phyloP scores from a whole-genome alignment of 2,888 invertebrate species.

The Eurytoma adleriae region DNA sequence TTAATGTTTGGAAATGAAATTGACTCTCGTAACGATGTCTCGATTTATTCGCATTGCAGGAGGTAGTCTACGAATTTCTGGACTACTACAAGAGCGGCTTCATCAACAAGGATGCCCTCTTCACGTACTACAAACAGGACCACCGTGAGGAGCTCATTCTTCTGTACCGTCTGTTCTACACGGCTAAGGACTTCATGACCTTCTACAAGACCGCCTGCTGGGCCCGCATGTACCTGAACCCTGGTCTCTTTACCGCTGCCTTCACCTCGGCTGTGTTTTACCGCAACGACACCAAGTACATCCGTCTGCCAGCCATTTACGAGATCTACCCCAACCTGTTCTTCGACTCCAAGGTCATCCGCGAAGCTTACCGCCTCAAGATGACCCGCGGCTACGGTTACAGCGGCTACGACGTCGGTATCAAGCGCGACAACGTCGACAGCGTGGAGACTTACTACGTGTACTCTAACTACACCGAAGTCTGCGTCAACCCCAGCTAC shows the following conservation, averaged over 20 bases:
- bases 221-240: slow-evolving; percentile 82
- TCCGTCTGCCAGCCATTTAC: slow-evolving; percentile 84
- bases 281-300: slow-evolving; percentile 81
- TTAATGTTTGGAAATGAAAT: not conserved
- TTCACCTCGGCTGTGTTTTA: slow-evolving; percentile 82
- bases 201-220: slow-evolving; percentile 85
- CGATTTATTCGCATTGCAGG: slow-evolving; percentile 59
- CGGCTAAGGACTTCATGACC: slow-evolving; percentile 84
- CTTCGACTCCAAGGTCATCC: slow-evolving; percentile 83
- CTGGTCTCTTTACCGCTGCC: slow-evolving; percentile 83
- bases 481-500: slow-evolving; percentile 75
- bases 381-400: slow-evolving; percentile 72
- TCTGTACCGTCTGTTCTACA: slow-evolving; percentile 83
- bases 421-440: slow-evolving; percentile 56
- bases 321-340: slow-evolving; percentile 86
- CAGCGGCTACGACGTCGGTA: slow-evolving; percentile 67
- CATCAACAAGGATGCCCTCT: slow-evolving; percentile 79
- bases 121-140: slow-evolving; percentile 81
- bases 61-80: slow-evolving; percentile 68
- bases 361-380: slow-evolving; percentile 81
- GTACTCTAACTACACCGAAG: slow-evolving; percentile 80
- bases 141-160: slow-evolving; percentile 81
- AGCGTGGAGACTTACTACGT: slow-evolving; percentile 78
- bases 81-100: slow-evolving; percentile 72
- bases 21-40: not conserved